Conservation (phyloP, 2,113 vertebrate species). For the Trematomus loennbergii region DNA sequence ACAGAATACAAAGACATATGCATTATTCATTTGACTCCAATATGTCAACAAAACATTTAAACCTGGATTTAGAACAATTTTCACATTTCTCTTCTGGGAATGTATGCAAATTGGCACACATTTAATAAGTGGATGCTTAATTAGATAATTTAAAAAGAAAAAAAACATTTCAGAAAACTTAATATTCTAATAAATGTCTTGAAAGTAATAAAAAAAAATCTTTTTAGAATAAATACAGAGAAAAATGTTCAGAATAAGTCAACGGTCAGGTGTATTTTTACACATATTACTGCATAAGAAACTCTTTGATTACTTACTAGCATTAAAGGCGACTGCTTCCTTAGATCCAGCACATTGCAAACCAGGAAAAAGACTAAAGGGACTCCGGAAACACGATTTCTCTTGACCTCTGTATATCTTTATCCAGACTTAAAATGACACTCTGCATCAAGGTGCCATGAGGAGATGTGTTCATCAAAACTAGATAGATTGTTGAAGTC, state of each 20-base stretch:
- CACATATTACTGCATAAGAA: background rate
- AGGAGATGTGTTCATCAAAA: slow-evolving; percentile 40
- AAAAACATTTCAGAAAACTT: no score
- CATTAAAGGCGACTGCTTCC: background rate
- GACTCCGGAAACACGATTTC: background rate
- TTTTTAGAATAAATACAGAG: no score
- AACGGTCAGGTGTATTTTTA: background rate
- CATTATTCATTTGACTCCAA: no score
- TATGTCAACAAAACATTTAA: no score
- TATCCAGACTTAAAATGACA: background rate
- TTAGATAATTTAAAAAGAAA: no score
- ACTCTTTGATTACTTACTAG: slow-evolving; percentile 35
- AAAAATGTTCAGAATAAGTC: background rate
- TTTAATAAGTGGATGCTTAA: no score
- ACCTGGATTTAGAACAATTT: no score
- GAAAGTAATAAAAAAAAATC: no score
- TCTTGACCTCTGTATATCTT: background rate
- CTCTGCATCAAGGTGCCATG: slow-evolving; percentile 8
- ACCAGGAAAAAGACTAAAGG: background rate
- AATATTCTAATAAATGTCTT: no score
- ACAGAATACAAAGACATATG: no score
- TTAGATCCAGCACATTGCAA: background rate
- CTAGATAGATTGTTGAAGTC: background rate
- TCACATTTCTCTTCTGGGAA: no score
- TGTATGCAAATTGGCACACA: no score